Percentiles rank a stretch among this genome's conserved stretches.
These are phyloP conservation scores for Cetonia aurata DNA, from an alignment of 2,888 invertebrate genomes.

Conservation along the genomic window DNA sequence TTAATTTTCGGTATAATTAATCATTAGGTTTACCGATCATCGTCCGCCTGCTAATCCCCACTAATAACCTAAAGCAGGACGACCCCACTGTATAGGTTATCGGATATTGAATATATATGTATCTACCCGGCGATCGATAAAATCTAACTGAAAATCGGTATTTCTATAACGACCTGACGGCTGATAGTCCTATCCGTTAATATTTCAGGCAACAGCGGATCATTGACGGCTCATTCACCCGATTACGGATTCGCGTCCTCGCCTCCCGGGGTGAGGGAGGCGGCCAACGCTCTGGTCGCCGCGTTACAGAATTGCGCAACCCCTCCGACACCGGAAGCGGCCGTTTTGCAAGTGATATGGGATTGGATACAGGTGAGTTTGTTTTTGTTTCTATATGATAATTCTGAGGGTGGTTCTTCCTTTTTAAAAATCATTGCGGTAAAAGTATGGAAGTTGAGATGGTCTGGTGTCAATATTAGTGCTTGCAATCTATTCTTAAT, in stretches of 20 bases:
- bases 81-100: constrained; percentile 13
- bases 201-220: constrained; percentile 62
- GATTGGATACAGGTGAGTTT: constrained; percentile 72
- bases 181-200: constrained; percentile 26
- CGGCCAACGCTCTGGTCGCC: constrained; percentile 74
- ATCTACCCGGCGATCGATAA: constrained; percentile 28
- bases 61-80: constrained; percentile 2
- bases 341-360: constrained; percentile 74
- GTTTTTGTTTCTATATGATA: too few species aligned
- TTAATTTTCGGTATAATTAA: constrained; percentile 37
- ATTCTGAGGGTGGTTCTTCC: too few species aligned
- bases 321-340: constrained; percentile 77
- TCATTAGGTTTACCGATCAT: constrained; percentile 29
- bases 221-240: constrained; percentile 63
- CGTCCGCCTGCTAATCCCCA: neutral
- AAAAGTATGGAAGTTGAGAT: too few species aligned
- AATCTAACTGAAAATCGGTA: constrained; percentile 22
- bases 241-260: constrained; percentile 63
- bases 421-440: too few species aligned
- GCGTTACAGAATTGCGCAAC: constrained; percentile 76
- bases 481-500: too few species aligned
- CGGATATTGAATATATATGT: constrained; percentile 17
- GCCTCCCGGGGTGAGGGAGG: constrained; percentile 70
- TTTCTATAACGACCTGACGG: constrained; percentile 41
- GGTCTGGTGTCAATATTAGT: too few species aligned